These are phyloP conservation scores for Phyllotreta cruciferae DNA, from an alignment of 2,888 invertebrate species.

Conservation along the genomic window DNA sequence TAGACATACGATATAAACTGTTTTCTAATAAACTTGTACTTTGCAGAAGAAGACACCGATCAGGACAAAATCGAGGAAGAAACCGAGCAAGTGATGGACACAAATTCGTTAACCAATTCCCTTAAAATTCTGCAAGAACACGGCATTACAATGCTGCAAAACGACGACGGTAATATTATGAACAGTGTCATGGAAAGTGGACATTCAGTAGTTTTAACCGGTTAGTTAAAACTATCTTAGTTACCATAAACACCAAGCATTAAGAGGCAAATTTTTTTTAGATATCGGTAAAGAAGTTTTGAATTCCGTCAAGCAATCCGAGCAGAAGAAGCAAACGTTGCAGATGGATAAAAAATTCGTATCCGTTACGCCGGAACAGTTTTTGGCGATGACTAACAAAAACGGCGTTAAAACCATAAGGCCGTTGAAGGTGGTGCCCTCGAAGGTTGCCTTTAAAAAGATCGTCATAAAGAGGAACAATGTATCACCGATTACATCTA, in stretches of 20 bases:
- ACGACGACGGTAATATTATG: constrained; percentile 73
- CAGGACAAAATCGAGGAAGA: constrained; percentile 31
- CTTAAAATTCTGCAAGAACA: constrained; percentile 80
- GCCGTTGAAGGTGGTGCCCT: constrained; percentile 48
- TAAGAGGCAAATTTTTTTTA: constrained; percentile 44
- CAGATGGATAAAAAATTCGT: constrained; percentile 62
- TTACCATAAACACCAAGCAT: too few species aligned
- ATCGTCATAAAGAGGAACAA: constrained; percentile 58
- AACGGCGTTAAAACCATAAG: constrained; percentile 45
- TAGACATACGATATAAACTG: background rate
- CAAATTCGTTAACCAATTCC: constrained; percentile 55
- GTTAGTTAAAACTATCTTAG: constrained; percentile 52
- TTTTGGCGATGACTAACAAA: constrained; percentile 56
- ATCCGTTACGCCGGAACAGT: constrained; percentile 63
- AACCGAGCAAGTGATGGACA: constrained; percentile 31
- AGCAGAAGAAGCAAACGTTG: constrained; percentile 44
- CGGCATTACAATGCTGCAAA: constrained; percentile 85
- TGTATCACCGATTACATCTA: constrained; percentile 48
- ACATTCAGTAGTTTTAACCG: constrained; percentile 82
- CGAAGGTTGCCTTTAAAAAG: constrained; percentile 48
- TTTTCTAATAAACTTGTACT: background rate
- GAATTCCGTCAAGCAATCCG: constrained; percentile 63
- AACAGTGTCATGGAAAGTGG: constrained; percentile 85
- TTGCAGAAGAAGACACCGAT: constrained; percentile 20
- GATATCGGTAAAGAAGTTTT: constrained; percentile 81